A percentile compares a stretch with the other conserved stretches of the same genome.
phyloP scores from a whole-genome alignment of 2,888 invertebrate genomes.

The Lapara coniferarum region DNA sequence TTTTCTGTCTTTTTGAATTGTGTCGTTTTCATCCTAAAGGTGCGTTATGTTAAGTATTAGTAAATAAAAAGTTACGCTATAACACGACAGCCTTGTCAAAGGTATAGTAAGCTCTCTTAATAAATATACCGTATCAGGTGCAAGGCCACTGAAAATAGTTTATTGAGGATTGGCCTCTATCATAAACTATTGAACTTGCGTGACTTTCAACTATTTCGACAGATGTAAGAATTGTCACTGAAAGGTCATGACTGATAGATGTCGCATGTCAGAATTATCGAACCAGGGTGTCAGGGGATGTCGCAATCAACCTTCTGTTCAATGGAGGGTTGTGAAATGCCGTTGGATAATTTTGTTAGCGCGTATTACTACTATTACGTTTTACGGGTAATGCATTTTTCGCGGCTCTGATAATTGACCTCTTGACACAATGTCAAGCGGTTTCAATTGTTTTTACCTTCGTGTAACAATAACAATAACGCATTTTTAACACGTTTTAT shows the following conservation, averaged over 20 bases:
- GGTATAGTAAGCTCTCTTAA: background rate
- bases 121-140: conserved; percentile 6
- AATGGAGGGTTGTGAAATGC: conserved; percentile 67
- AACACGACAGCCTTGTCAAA: too few species aligned
- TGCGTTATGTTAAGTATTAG: too few species aligned
- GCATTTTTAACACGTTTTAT: conserved; percentile 22
- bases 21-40: too few species aligned
- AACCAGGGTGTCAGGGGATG: conserved; percentile 67
- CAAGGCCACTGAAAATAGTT: background rate
- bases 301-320: conserved; percentile 67
- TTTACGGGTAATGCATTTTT: conserved; percentile 65
- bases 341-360: conserved; percentile 73
- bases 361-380: conserved; percentile 68
- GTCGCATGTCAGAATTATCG: conserved; percentile 56
- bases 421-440: conserved; percentile 61
- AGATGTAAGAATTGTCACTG: conserved; percentile 50
- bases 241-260: conserved; percentile 67
- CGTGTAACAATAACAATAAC: conserved; percentile 28
- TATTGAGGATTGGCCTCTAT: conserved; percentile 40
- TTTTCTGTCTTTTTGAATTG: too few species aligned
- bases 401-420: conserved; percentile 67
- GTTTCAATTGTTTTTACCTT: conserved; percentile 60
- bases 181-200: conserved; percentile 66
- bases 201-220: conserved; percentile 44
- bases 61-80: too few species aligned